phyloP scores from a whole-genome alignment of 2,113 vertebrate genomes.

The Percina caprodes region DNA sequence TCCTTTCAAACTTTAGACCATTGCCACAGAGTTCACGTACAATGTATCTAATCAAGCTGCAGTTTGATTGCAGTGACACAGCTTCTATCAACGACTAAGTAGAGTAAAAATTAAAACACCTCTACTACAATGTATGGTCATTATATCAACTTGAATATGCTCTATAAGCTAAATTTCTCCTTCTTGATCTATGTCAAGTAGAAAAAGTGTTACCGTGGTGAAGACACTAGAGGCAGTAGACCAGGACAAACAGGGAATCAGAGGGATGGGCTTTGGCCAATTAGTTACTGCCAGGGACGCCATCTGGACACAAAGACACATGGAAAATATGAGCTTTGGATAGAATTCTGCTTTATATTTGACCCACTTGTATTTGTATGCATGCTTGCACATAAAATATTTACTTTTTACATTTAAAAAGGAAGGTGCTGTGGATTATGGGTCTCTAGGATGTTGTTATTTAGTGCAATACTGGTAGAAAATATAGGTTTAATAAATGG shows the following conservation, averaged over 20 bases:
- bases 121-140: background rate
- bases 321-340: background rate
- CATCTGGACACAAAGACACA: conserved; percentile 87
- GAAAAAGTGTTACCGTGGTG: conserved; percentile 88
- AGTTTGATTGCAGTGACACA: background rate
- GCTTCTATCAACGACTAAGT: background rate
- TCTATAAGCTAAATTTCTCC: background rate
- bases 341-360: background rate
- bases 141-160: background rate
- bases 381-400: background rate
- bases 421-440: background rate
- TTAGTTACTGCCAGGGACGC: conserved; percentile 96
- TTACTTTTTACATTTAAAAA: background rate
- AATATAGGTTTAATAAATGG: background rate
- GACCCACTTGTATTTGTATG: background rate
- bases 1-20: background rate
- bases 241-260: conserved; percentile 98
- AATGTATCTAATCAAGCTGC: no score
- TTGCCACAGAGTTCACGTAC: background rate
- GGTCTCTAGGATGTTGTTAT: background rate
- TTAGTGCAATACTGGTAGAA: background rate
- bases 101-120: background rate
- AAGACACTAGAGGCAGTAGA: conserved; percentile 98
- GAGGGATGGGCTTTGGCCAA: conserved; percentile 97
- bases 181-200: background rate